Conservation (phyloP, 2,113 vertebrate genomes). For the Myrmecobius fasciatus region DNA sequence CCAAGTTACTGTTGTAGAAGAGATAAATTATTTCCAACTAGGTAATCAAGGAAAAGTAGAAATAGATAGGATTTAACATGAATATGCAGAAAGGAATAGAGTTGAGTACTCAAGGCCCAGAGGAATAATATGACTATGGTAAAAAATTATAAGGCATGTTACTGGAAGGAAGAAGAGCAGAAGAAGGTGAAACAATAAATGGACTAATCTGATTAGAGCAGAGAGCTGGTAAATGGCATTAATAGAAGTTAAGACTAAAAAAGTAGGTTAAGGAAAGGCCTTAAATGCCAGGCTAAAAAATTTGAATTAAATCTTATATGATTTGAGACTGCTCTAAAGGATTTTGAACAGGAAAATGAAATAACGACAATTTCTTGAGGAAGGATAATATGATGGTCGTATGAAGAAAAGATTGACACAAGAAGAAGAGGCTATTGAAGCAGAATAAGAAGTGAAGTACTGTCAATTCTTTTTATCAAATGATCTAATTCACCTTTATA, state of each 20-base stretch:
- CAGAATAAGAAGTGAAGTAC: background rate
- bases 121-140: background rate
- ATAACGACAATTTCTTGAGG: conserved; percentile 12
- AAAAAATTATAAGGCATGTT: background rate
- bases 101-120: background rate
- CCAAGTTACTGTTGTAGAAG: background rate
- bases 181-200: background rate
- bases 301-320: background rate
- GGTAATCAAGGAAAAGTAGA: background rate
- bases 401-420: background rate
- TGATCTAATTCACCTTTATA: conserved; percentile 27
- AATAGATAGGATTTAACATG: conserved; percentile 17
- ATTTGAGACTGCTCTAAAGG: background rate
- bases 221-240: background rate
- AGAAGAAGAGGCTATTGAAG: background rate
- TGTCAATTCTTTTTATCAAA: conserved; percentile 27
- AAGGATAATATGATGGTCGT: background rate
- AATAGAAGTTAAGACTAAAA: background rate
- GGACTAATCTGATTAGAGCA: background rate
- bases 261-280: background rate
- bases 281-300: background rate
- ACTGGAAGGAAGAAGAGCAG: background rate
- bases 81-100: conserved; percentile 14
- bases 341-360: background rate
- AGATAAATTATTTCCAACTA: conserved; percentile 9